Conservation (phyloP, 2,888 invertebrate species). For the Agrochola circellaris region DNA sequence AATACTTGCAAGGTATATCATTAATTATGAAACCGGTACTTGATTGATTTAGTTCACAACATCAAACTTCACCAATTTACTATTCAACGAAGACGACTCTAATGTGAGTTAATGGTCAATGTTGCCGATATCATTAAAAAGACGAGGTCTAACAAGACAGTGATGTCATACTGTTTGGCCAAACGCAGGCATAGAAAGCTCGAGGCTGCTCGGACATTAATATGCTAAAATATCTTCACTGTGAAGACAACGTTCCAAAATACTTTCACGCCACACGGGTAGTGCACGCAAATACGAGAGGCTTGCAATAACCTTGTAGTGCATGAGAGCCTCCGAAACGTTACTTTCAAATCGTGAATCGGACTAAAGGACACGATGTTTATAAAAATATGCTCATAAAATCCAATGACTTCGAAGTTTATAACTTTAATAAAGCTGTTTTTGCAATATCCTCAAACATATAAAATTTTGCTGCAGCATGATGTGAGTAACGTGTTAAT, state of each 20-base stretch:
- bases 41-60: slow-evolving; percentile 70
- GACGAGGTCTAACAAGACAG: slow-evolving; percentile 66
- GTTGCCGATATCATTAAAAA: slow-evolving; percentile 60
- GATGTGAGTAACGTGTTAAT: slow-evolving; percentile 59
- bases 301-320: slow-evolving; percentile 82
- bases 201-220: slow-evolving; percentile 79
- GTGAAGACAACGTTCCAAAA: slow-evolving; percentile 85
- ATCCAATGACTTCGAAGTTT: slow-evolving; percentile 25
- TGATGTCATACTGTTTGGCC: slow-evolving; percentile 72
- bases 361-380: slow-evolving; percentile 60
- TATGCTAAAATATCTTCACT: slow-evolving; percentile 87
- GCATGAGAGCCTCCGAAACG: slow-evolving; percentile 77
- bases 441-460: slow-evolving; percentile 10
- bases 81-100: slow-evolving; percentile 15
- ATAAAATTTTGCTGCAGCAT: slow-evolving; percentile 63
- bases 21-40: slow-evolving; percentile 72
- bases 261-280: slow-evolving; percentile 88
- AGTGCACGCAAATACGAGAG: slow-evolving; percentile 83
- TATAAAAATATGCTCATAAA: slow-evolving; percentile 49
- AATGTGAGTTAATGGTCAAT: slow-evolving; percentile 40
- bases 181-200: slow-evolving; percentile 86
- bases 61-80: slow-evolving; percentile 55
- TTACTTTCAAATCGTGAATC: slow-evolving; percentile 75
- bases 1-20: slow-evolving; percentile 67
- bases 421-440: slow-evolving; percentile 15